Evolutionary conservation across 2,113 vertebrate genomes (phyloP).

Genomic region (Semnornis frantzii): DNA sequence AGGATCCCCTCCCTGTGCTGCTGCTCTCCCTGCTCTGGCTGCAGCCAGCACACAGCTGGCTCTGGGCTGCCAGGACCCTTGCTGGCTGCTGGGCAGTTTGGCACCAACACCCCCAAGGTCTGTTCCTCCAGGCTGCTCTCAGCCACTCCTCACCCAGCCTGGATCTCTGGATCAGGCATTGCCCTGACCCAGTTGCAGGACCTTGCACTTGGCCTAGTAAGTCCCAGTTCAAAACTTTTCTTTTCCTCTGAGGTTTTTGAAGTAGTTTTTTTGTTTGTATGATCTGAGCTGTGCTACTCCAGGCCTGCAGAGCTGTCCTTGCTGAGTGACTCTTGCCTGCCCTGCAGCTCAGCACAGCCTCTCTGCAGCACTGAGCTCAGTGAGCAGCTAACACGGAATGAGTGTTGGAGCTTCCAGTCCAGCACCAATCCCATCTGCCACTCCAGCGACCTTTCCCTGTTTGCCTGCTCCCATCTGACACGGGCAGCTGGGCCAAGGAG

Average conservation of each 20-base stretch:
- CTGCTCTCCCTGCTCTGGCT: too few relatives aligned
- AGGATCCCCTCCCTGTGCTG: too few relatives aligned
- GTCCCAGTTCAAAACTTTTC: not conserved
- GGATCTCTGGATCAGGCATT: too few relatives aligned
- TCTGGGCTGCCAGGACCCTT: too few relatives aligned
- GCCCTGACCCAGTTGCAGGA: too few relatives aligned
- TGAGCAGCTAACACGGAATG: conserved; percentile 20
- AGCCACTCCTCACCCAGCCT: too few relatives aligned
- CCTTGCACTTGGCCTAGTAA: not conserved
- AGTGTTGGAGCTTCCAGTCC: conserved; percentile 50
- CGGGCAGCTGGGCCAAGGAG: conserved; percentile 6
- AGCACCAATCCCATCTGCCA: conserved; percentile 53
- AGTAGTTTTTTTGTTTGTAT: not conserved
- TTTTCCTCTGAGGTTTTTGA: not conserved
- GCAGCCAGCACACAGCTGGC: too few relatives aligned
- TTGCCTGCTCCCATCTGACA: conserved; percentile 43
- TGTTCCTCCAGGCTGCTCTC: too few relatives aligned
- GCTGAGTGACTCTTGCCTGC: not conserved
- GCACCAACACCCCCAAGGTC: too few relatives aligned
- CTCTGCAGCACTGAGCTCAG: conserved; percentile 12
- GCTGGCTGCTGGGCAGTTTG: too few relatives aligned
- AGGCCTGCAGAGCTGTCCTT: not conserved
- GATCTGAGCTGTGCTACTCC: not conserved
- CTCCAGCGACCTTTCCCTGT: conserved; percentile 57
- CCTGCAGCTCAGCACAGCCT: not conserved